Evolutionary conservation across 2,113 vertebrate species (phyloP), one percentile per base, ranked within the genome.

Genomic region (Oncorhynchus keta): DNA sequence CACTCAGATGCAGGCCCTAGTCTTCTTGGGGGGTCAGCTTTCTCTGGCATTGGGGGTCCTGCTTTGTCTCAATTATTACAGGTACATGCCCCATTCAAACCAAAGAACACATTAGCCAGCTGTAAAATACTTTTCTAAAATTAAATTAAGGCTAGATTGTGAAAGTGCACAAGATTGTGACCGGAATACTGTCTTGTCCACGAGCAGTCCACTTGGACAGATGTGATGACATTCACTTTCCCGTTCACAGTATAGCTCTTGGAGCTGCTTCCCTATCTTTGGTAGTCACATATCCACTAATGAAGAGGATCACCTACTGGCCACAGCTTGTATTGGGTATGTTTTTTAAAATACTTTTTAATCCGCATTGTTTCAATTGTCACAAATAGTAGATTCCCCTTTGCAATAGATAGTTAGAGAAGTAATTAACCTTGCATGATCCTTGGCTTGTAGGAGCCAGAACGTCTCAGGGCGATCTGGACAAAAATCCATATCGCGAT

Each of bases 281-380:
- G 20, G 96, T 99, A 66, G 39, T 96, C 83, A 95, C 92, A 72
- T 99, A 99, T 70, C 98, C 95, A 0, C 86, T 98, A 78, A 98
- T 97, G 97, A 99, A 99, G 90, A 97, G 97, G 91, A 87, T 99
- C 86, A 98, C 97, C 0, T 97, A 97, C 3, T 99, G 97, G 97
- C 96, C 98, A 72, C 97, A 99, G 83, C 77, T 99, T 14, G 89
- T 95, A 68, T 81, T 99, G 83, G 98, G 98, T 99, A 87, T 87
- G 91, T 74, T 35, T 22, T 22, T 45, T 12, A 39, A 62, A 24
- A 3, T 16, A 61, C 59, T 22, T 22, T 62, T 45, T 45, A 45
- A 45, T 1, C 2, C 14, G 2, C 18, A 6, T 3, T 62, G 20
- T 75, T 55, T 70, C 2, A 9, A 76, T 35, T 35, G 59, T 66